Conservation (phyloP, 2,888 invertebrate genomes). For the Drosophila affinis region DNA sequence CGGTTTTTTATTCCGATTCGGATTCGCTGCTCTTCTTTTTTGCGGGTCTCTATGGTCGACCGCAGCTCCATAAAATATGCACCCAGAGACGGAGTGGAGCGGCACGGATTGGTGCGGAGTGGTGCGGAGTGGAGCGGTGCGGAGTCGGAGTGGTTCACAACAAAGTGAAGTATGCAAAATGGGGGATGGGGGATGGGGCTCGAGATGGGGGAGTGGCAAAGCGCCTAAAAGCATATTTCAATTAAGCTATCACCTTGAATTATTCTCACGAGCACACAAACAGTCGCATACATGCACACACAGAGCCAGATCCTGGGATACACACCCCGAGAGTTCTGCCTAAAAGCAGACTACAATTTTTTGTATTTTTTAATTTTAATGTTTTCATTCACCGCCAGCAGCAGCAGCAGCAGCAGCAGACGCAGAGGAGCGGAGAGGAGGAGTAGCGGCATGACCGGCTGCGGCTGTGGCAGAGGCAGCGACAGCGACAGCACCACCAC, state of each 20-base stretch:
- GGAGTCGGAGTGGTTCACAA: conserved; percentile 50
- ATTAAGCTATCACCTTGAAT: conserved; percentile 83
- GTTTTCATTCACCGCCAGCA: conserved; percentile 70
- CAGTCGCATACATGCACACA: conserved; percentile 8
- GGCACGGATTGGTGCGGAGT: not conserved
- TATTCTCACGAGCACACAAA: conserved; percentile 71
- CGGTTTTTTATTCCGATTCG: conserved; percentile 32
- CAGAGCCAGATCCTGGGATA: conserved; percentile 22
- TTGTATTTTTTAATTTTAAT: conserved; percentile 73
- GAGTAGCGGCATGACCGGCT: conserved; percentile 8
- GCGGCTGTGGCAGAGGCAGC: not conserved
- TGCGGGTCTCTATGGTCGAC: conserved; percentile 59
- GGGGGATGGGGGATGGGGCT: conserved; percentile 38
- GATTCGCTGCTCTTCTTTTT: conserved; percentile 29
- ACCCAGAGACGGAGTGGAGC: conserved; percentile 46
- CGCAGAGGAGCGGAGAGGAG: conserved; percentile 1
- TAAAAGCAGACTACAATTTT: conserved; percentile 61
- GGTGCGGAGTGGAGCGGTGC: conserved; percentile 28
- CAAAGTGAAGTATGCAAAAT: conserved; percentile 61
- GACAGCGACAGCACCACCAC: conserved; percentile 18
- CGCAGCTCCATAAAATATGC: conserved; percentile 73
- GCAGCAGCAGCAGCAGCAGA: conserved; percentile 20
- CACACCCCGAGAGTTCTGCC: conserved; percentile 36
- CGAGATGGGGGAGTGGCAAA: conserved; percentile 41
- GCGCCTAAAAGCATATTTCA: conserved; percentile 83